Conservation (phyloP, 2,797 vertebrate species). For the Anas acuta region DNA sequence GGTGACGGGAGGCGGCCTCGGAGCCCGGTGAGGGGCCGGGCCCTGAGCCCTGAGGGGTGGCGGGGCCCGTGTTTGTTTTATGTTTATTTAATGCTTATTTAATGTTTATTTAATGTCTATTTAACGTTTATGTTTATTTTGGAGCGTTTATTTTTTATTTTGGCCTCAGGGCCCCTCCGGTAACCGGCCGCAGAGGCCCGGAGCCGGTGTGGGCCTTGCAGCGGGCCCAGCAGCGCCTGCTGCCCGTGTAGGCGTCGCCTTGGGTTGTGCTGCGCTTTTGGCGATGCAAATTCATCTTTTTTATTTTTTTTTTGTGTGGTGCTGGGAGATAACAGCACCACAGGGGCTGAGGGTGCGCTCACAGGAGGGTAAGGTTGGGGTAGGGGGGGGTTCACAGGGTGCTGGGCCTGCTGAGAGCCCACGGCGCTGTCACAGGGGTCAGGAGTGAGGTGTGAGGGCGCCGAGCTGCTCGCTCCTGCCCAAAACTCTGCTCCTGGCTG, state of each 20-base stretch:
- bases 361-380: background rate
- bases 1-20: background rate
- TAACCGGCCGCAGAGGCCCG: too few relatives aligned
- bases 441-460: background rate
- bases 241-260: too few relatives aligned
- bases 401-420: background rate
- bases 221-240: background rate
- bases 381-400: rapidly evolving
- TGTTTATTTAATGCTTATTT: too few relatives aligned
- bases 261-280: background rate
- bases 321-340: rapidly evolving
- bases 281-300: background rate
- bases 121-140: too few relatives aligned
- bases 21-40: background rate
- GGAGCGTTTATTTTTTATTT: too few relatives aligned
- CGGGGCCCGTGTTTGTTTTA: too few relatives aligned
- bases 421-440: rapidly evolving
- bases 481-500: background rate
- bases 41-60: background rate
- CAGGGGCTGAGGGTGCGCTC: rapidly evolving
- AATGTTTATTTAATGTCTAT: too few relatives aligned
- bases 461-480: background rate
- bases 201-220: background rate
- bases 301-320: background rate
- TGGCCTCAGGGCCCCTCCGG: too few relatives aligned